phyloP scores from a whole-genome alignment of 2,888 invertebrate genomes.

The Hesperia comma region DNA sequence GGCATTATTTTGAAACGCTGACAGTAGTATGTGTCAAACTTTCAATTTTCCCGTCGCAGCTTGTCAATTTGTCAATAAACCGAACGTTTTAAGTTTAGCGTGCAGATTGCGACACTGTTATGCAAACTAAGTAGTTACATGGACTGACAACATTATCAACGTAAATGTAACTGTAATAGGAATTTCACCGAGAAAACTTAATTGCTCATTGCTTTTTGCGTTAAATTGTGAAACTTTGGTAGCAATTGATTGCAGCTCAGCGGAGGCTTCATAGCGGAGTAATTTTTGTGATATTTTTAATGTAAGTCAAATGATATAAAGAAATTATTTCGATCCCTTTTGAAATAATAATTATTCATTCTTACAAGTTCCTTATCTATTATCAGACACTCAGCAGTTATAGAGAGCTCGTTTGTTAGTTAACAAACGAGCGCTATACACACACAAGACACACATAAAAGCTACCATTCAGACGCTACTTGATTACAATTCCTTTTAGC shows the following conservation, averaged over 20 bases:
- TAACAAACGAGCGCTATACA: no score
- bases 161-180: slow-evolving; percentile 22
- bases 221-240: slow-evolving; percentile 8
- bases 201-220: slow-evolving; percentile 28
- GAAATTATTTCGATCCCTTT: no score
- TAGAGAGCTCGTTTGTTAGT: no score
- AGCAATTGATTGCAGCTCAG: slow-evolving; percentile 2
- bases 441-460: no score
- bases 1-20: neutral
- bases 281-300: no score
- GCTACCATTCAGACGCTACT: no score
- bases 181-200: slow-evolving; percentile 25
- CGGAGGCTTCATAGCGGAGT: no score
- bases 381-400: no score
- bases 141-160: slow-evolving; percentile 30
- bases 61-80: neutral
- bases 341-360: no score
- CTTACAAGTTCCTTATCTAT: no score
- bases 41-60: neutral
- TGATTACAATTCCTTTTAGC: no score
- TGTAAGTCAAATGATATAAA: no score
- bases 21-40: neutral
- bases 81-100: neutral
- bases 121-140: slow-evolving; percentile 27
- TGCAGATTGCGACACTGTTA: slow-evolving; percentile 15